Evolutionary conservation across 2,113 vertebrate species (phyloP), one percentile per base, ranked within the genome.

Genomic region (Colistium nudipinnis): DNA sequence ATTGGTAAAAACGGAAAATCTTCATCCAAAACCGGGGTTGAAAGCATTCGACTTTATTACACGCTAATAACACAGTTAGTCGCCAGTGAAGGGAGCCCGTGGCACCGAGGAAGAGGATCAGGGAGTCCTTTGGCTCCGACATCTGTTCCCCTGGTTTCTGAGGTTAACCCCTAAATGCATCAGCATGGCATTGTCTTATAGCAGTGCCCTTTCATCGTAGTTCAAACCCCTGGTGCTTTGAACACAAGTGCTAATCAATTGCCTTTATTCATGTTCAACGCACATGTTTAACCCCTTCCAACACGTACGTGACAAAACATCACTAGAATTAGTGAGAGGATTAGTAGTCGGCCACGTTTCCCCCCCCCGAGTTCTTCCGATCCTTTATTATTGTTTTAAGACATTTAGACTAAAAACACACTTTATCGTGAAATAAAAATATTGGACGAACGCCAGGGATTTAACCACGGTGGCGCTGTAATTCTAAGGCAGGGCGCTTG

Each of bases 71-170:
- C 55, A 70, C 27, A 16, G 53, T 48, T 35, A 57, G 59, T 3
- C 24, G 52, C 61, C 48, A 48, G 16, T 65, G 14, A 1, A 52
- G 45, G 56, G 53, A 72, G 30, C 55, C n/a, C 17, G 3, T 44
- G 20, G 41, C 60, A 39, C 14, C 20, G n/a, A 62, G 57, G 49
- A 25, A 25, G 61, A 35, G 31, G 36, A 74, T 78, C 54, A 51
- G 20, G 47, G 33, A 41, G 17, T 57, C 45, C 6, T 28, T 45
- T 3, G 28, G 60, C 45, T 65, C 24, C 55, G 27, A 69, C 73
- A 84, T 84, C 74, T 84, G 85, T 68, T 82, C 24, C 59, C 61
- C 25, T 2, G 51, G 74, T 74, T 83, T 80, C 70, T 74, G 84
- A 71, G 84, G 80, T 80, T 70, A 16, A 35, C 55, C 22, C 19